These are phyloP conservation scores for Limnephilus lunatus DNA, from an alignment of 2,888 invertebrate species.

Conservation along the genomic window DNA sequence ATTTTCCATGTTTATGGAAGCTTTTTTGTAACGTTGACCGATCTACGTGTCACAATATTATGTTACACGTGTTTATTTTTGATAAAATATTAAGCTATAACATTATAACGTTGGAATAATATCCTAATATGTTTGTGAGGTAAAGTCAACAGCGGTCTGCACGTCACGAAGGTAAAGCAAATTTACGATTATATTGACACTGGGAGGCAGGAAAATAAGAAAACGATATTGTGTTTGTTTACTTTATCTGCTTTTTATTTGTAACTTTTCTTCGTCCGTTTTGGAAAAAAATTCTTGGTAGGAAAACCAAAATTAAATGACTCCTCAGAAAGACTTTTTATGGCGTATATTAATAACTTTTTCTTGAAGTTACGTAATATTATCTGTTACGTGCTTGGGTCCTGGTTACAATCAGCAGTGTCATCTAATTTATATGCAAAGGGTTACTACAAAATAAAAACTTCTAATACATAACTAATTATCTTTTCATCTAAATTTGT, in stretches of 20 bases:
- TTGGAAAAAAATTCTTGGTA: not conserved
- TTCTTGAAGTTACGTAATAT: no score
- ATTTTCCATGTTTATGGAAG: not conserved
- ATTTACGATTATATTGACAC: not conserved
- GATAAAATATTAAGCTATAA: not conserved
- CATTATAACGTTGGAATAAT: not conserved
- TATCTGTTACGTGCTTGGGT: no score
- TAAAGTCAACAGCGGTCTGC: not conserved
- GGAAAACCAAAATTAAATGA: no score
- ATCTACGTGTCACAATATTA: not conserved
- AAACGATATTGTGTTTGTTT: not conserved
- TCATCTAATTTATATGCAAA: no score
- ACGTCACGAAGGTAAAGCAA: not conserved
- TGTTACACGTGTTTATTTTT: not conserved
- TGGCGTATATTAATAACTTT: no score
- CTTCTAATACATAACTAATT: no score
- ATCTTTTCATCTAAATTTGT: no score
- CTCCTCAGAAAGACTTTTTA: no score
- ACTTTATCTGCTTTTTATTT: not conserved
- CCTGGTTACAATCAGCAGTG: no score
- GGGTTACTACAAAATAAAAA: no score
- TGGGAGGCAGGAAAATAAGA: not conserved
- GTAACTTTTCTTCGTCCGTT: not conserved
- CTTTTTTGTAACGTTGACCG: not conserved
- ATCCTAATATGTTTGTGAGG: not conserved